Percentiles rank a stretch among this genome's conserved stretches.
phyloP scores from a whole-genome alignment of 1,140 invertebrate genomes.

The Drosophila mayri region DNA sequence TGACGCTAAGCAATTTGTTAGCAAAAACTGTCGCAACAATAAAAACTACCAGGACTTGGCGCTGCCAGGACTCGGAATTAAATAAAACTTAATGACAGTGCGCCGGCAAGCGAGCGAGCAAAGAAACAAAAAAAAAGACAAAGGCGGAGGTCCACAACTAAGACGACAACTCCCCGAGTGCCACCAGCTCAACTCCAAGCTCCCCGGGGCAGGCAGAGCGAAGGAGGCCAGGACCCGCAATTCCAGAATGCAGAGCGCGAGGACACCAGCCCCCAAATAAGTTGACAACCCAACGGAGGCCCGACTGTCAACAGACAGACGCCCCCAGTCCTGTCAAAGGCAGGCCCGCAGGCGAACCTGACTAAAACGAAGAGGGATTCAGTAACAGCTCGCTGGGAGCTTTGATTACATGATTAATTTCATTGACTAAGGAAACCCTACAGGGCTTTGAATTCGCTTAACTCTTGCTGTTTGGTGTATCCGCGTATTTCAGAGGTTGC shows the following conservation, averaged over 20 bases:
- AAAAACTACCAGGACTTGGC: slow-evolving; percentile 64
- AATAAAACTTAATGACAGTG: slow-evolving; percentile 81
- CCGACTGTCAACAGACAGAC: slow-evolving; percentile 63
- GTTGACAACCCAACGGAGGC: slow-evolving; percentile 59
- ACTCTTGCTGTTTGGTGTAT: slow-evolving; percentile 1
- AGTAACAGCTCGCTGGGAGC: slow-evolving; percentile 17
- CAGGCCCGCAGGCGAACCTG: slow-evolving; percentile 29
- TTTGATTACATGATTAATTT: slow-evolving; percentile 52
- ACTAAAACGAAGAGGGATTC: slow-evolving; percentile 26
- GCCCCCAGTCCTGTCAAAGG: slow-evolving; percentile 38
- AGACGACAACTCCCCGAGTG: slow-evolving; percentile 61
- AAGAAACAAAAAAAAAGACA: slow-evolving; percentile 38
- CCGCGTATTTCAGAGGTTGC: background rate
- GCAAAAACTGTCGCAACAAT: slow-evolving; percentile 81
- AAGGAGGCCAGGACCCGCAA: slow-evolving; percentile 3
- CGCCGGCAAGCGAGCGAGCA: slow-evolving; percentile 30
- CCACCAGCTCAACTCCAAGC: slow-evolving; percentile 55
- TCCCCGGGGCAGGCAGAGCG: slow-evolving; percentile 4
- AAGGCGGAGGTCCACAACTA: slow-evolving; percentile 50
- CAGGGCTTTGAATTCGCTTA: slow-evolving; percentile 7
- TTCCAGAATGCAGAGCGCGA: background rate
- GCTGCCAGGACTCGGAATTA: slow-evolving; percentile 77
- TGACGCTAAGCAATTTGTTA: slow-evolving; percentile 85
- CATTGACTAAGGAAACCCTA: slow-evolving; percentile 12
- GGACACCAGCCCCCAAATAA: slow-evolving; percentile 53